Base-by-base conservation (phyloP, 2,113 vertebrate genomes). In the Myrmecobius fasciatus region DNA sequence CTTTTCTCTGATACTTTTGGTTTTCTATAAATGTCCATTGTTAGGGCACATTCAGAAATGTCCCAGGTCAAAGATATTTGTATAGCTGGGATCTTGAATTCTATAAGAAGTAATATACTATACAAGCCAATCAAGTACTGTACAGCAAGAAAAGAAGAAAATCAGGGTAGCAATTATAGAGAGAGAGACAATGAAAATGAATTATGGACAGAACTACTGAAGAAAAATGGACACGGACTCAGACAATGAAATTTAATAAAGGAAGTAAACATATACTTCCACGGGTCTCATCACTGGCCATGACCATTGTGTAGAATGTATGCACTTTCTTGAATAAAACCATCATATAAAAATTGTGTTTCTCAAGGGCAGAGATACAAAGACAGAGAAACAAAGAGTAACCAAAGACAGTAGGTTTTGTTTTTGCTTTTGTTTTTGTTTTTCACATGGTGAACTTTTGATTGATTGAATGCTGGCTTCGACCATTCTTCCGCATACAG, bases 81-180 rank as follows among this genome's bases (percentile, higher is more conserved):
- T 92, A 36, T 43, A 46, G 36, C 4, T 83, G 2, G n/a, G 4
- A 83, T 25, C 24, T 28, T 95, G 67, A 95, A 91, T 92, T 92
- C 46, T 91, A 89, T 48, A 95, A 43, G 17, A 90, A 83, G 75
- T 53, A 53, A 97, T 91, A 43, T 24, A 24, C 14, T 43, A 96
- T 83, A 92, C n/a, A 95, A 94, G 93, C 94, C 93, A 96, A 95
- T 91, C 91, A 91, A 96, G 89, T 91, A 93, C 93, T 90, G 49
- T 94, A 91, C 93, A 96, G 93, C 49, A 93, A 96, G 93, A 94
- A 92, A 51, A 53, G 95, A 97, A 54, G 47, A 56, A 93, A 94
- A 95, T n/a, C 60, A 96, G 96, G 95, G 47, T 20, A 28, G 89
- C 26, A 46, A 89, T 95, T 94, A 93, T 31, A 88, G 36, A 20